Percentiles rank a stretch among this genome's conserved stretches.
Evolutionary conservation across 2,888 invertebrate species (phyloP).

Genomic region (Bellardia bayeri): DNA sequence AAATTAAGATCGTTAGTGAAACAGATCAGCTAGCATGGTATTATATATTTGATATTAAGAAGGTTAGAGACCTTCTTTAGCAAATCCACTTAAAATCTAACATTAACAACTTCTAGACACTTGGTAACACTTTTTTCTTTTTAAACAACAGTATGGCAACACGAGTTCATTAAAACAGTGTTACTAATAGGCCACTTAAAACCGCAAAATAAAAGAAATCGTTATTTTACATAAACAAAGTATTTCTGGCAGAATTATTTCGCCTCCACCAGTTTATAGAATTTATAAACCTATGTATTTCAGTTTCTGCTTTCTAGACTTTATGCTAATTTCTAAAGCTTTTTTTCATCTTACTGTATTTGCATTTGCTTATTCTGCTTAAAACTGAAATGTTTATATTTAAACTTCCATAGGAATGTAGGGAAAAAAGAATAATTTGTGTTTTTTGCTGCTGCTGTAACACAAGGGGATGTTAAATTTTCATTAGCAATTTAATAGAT

Average conservation of each 20-base stretch:
- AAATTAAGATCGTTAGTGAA: too few relatives aligned
- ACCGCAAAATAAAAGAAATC: not conserved
- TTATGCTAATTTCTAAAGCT: constrained; percentile 46
- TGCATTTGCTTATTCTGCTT: not conserved
- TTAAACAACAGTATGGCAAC: too few relatives aligned
- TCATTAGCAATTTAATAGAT: constrained; percentile 10
- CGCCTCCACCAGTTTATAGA: not conserved
- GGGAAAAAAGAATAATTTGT: not conserved
- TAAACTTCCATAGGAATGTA: constrained; percentile 46
- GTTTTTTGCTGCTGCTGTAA: not conserved
- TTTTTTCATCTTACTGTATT: not conserved
- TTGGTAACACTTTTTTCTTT: too few relatives aligned
- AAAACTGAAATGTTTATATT: constrained; percentile 49
- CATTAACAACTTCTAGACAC: too few relatives aligned
- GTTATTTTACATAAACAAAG: too few relatives aligned
- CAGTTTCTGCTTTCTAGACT: constrained; percentile 5
- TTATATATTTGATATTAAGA: too few relatives aligned
- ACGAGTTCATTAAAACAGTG: too few relatives aligned
- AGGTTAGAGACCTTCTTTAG: too few relatives aligned
- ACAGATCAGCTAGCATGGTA: too few relatives aligned
- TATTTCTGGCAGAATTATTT: not conserved
- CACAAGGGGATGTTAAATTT: constrained; percentile 38
- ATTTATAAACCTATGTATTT: not conserved
- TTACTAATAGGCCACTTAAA: too few relatives aligned
- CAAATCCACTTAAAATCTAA: too few relatives aligned